These are phyloP conservation scores for Fulica atra DNA, from an alignment of 2,113 vertebrate genomes.

Conservation along the genomic window DNA sequence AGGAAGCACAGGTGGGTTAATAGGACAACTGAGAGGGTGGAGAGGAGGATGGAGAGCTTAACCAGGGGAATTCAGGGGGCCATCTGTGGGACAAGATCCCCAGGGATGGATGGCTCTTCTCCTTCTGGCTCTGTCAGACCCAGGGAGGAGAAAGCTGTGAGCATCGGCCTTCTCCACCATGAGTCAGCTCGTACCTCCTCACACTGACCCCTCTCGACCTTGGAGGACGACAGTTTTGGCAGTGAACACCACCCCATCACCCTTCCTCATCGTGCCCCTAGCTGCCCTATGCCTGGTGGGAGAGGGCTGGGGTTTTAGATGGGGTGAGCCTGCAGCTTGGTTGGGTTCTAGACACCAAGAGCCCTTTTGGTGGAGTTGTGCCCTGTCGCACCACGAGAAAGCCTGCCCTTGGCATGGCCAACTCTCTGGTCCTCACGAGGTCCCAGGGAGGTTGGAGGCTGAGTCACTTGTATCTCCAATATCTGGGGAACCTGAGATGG, in stretches of 20 bases:
- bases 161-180: not conserved
- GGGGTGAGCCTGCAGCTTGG: not conserved
- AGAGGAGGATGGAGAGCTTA: slow-evolving; percentile 47
- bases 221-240: not conserved
- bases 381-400: not conserved
- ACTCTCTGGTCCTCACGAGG: not conserved
- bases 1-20: slow-evolving; percentile 90
- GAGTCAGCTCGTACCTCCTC: not conserved
- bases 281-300: not conserved
- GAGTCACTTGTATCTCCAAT: not conserved
- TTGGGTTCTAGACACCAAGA: not conserved
- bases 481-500: slow-evolving; percentile 18
- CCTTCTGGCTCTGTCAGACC: not conserved
- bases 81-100: not conserved
- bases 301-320: not conserved
- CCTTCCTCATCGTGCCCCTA: not conserved
- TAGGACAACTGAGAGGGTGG: slow-evolving; percentile 73
- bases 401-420: not conserved
- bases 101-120: not conserved
- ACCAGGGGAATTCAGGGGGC: not conserved
- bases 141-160: slow-evolving; percentile 1
- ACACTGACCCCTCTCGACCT: not conserved
- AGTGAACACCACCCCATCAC: not conserved
- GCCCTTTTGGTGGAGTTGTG: not conserved
- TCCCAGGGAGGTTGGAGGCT: not conserved